Conservation (phyloP, 2,888 invertebrate species). For the Raillietiella orientalis region DNA sequence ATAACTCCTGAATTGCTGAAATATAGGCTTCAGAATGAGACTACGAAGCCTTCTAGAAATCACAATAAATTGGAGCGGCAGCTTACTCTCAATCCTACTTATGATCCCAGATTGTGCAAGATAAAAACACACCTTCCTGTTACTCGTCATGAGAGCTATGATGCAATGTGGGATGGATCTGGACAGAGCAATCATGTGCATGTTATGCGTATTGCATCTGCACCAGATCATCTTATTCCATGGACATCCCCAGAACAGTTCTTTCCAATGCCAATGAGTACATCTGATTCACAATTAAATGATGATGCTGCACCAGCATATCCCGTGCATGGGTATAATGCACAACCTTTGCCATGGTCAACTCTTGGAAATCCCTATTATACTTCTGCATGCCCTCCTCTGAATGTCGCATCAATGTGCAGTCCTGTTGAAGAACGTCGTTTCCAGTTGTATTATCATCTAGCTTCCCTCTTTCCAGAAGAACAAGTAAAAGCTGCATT, state of each 20-base stretch:
- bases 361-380: no score
- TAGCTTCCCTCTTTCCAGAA: constrained; percentile 69
- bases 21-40: no score
- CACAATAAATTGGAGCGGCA: constrained; percentile 48
- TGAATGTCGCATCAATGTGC: no score
- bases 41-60: no score
- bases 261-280: constrained; percentile 15
- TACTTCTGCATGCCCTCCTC: no score
- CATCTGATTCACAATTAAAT: constrained; percentile 30
- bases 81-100: constrained; percentile 41
- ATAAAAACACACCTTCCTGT: constrained; percentile 5
- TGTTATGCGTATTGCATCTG: constrained; percentile 37
- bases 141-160: constrained; percentile 3
- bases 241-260: no score
- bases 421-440: constrained; percentile 36
- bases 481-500: constrained; percentile 62
- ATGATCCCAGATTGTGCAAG: constrained; percentile 30
- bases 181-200: constrained; percentile 16
- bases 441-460: constrained; percentile 44
- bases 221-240: no score
- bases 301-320: no score
- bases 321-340: no score
- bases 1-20: no score
- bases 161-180: constrained; percentile 6
- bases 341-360: no score